Conservation (phyloP, 1,140 invertebrate species). For the Cryptotermes secundus region DNA sequence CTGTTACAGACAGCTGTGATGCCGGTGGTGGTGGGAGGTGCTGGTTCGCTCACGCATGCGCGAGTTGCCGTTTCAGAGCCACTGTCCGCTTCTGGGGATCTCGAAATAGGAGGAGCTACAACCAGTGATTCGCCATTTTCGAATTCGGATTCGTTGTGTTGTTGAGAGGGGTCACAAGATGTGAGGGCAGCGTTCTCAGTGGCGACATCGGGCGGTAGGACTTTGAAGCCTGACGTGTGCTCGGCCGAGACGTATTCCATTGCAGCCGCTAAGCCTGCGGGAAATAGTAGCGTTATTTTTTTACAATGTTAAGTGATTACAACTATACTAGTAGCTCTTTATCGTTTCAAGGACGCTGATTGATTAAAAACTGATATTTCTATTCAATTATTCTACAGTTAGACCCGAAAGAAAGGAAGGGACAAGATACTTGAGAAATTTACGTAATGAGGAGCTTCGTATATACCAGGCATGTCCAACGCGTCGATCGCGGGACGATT, state of each 20-base stretch:
- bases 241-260: background rate
- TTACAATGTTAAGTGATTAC: background rate
- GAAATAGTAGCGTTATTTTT: background rate
- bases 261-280: background rate
- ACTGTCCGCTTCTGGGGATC: background rate
- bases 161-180: background rate
- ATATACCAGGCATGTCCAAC: no score
- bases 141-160: background rate
- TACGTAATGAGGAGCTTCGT: no score
- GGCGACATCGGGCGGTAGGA: background rate
- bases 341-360: no score
- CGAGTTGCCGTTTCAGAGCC: background rate
- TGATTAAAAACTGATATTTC: no score
- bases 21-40: background rate
- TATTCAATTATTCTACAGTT: no score
- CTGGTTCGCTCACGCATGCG: background rate
- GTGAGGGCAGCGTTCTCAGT: background rate
- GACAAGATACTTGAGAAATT: no score
- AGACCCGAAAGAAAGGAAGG: no score
- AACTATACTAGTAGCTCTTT: no score
- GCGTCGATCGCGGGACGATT: no score
- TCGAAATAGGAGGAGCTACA: background rate
- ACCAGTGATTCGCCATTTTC: background rate
- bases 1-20: no score
- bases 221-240: background rate